These are phyloP conservation scores for Drosophila santomea DNA, from an alignment of 1,140 invertebrate species.

Conservation along the genomic window DNA sequence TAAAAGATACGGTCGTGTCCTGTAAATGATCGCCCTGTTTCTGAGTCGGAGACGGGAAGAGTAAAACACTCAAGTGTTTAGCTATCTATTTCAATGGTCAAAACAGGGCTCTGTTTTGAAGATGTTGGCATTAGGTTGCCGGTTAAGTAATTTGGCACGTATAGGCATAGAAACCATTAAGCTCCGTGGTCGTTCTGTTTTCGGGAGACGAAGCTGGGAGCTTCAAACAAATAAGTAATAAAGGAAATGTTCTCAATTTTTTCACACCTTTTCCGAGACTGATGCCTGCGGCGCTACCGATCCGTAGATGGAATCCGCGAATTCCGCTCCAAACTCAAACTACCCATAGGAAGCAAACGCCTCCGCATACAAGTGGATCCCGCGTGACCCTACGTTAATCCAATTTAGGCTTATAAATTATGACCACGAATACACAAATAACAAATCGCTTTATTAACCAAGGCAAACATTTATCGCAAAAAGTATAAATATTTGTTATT, in stretches of 20 bases:
- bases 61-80: conserved; percentile 9
- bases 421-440: conserved; percentile 72
- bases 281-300: conserved; percentile 62
- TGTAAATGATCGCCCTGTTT: conserved; percentile 73
- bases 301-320: conserved; percentile 35
- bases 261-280: conserved; percentile 44
- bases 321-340: neutral
- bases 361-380: conserved; percentile 35
- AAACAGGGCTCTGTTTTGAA: conserved; percentile 48
- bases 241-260: conserved; percentile 59
- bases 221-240: conserved; percentile 40
- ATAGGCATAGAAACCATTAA: conserved; percentile 65
- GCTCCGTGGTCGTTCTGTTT: conserved; percentile 6
- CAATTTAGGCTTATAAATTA: conserved; percentile 81
- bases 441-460: conserved; percentile 83
- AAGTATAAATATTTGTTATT: conserved; percentile 84
- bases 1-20: conserved; percentile 81
- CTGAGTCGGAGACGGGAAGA: conserved; percentile 18
- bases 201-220: neutral
- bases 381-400: conserved; percentile 67
- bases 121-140: conserved; percentile 73
- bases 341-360: conserved; percentile 34
- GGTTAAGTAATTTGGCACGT: conserved; percentile 80
- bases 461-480: conserved; percentile 83
- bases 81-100: conserved; percentile 20